Percentiles rank a stretch among this genome's conserved stretches.
These are phyloP conservation scores for Eucriotettix oculatus DNA, from an alignment of 2,888 invertebrate genomes.

Conservation along the genomic window DNA sequence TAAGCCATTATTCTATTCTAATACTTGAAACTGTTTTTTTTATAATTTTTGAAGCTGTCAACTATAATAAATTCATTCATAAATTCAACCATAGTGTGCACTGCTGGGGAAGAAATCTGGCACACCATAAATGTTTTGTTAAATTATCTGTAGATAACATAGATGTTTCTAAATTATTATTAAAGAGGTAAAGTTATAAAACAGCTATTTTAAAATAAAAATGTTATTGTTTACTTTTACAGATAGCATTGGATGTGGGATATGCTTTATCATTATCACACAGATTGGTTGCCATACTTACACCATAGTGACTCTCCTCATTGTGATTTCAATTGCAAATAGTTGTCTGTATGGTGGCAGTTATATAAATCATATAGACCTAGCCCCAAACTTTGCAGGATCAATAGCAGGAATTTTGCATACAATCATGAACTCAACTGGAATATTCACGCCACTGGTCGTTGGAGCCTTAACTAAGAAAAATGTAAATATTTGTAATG, in stretches of 20 bases:
- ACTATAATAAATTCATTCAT: too few species aligned
- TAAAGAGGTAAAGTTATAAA: neutral
- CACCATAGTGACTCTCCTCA: conserved; percentile 5
- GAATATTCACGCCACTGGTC: conserved; percentile 20
- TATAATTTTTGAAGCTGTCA: too few species aligned
- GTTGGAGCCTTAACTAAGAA: conserved; percentile 17
- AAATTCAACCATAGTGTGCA: too few species aligned
- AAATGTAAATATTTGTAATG: neutral
- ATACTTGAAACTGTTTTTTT: too few species aligned
- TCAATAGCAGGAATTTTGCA: conserved; percentile 22
- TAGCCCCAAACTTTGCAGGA: conserved; percentile 22
- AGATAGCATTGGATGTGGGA: conserved; percentile 5
- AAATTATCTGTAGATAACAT: too few species aligned
- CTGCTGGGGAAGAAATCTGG: too few species aligned
- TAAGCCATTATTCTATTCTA: too few species aligned
- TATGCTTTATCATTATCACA: conserved; percentile 3
- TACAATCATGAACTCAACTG: conserved; percentile 20
- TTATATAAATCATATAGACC: conserved; percentile 22
- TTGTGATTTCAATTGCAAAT: neutral
- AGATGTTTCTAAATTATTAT: too few species aligned
- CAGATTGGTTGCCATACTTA: conserved; percentile 3
- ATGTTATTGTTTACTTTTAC: neutral
- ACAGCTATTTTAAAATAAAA: neutral
- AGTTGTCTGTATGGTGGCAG: conserved; percentile 15
- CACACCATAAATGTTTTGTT: too few species aligned